Conservation (phyloP, 2,797 vertebrate genomes). For the Perodicticus potto region DNA sequence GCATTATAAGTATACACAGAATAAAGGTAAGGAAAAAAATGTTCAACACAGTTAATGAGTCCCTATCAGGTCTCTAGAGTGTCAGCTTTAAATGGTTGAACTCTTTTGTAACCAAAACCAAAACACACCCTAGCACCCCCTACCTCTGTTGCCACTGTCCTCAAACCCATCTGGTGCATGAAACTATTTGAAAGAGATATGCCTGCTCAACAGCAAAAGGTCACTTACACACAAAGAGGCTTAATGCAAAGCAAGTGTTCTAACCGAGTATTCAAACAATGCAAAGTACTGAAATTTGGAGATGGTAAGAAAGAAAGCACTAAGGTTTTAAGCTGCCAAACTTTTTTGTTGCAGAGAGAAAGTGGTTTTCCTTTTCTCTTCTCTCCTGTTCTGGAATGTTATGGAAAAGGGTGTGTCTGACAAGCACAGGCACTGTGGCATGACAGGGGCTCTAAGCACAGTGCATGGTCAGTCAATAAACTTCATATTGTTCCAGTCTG, state of each 20-base stretch:
- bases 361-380: conserved; percentile 62
- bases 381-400: conserved; percentile 86
- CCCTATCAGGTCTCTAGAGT: conserved; percentile 80
- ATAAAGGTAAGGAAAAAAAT: conserved; percentile 79
- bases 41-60: conserved; percentile 86
- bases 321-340: conserved; percentile 90
- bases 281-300: conserved; percentile 83
- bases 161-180: conserved; percentile 80
- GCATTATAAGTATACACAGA: conserved; percentile 89
- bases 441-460: conserved; percentile 79
- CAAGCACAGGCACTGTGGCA: conserved; percentile 83
- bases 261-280: conserved; percentile 84
- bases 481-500: conserved; percentile 83
- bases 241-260: conserved; percentile 86
- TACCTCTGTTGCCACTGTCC: conserved; percentile 56
- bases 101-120: conserved; percentile 71
- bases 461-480: conserved; percentile 16
- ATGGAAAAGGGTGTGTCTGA: conserved; percentile 76
- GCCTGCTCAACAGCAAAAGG: conserved; percentile 81
- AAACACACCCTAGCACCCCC: conserved; percentile 33
- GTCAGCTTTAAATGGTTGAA: conserved; percentile 75
- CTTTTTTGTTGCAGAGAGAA: conserved; percentile 84
- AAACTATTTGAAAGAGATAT: conserved; percentile 78
- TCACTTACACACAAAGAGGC: conserved; percentile 84
- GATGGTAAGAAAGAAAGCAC: conserved; percentile 88